A percentile compares a stretch with the other conserved stretches of the same genome.
phyloP scores from a whole-genome alignment of 1,140 invertebrate species.

The Ceratina calcarata region DNA sequence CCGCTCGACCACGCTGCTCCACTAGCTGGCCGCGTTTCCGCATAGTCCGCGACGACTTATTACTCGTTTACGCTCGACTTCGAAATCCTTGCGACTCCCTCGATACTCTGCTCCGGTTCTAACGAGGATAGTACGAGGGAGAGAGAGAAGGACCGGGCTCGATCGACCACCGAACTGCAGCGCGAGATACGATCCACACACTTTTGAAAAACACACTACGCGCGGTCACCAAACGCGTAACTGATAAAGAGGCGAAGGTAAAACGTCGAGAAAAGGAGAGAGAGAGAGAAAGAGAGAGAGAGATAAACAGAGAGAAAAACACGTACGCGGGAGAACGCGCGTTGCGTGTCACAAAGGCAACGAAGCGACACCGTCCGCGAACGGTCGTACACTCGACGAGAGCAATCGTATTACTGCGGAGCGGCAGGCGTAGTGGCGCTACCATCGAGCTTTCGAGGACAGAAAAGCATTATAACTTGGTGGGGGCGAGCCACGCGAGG shows the following conservation, averaged over 20 bases:
- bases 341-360: slow-evolving; percentile 45
- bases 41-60: slow-evolving; percentile 45
- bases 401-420: slow-evolving; percentile 76
- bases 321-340: slow-evolving; percentile 39
- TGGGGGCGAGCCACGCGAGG: slow-evolving; percentile 48
- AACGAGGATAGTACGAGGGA: neutral
- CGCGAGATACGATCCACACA: slow-evolving; percentile 23
- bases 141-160: neutral
- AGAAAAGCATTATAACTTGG: slow-evolving; percentile 11
- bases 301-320: neutral
- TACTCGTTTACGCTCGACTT: neutral
- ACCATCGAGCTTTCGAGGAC: slow-evolving; percentile 58
- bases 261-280: neutral
- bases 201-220: slow-evolving; percentile 21
- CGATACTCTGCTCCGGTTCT: neutral
- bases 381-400: slow-evolving; percentile 62
- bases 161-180: slow-evolving; percentile 17
- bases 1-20: slow-evolving; percentile 53
- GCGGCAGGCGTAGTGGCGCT: slow-evolving; percentile 66
- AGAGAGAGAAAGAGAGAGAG: neutral
- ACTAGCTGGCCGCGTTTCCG: slow-evolving; percentile 38
- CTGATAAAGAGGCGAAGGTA: neutral
- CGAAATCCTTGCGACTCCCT: neutral
- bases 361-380: slow-evolving; percentile 20
- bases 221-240: neutral